Percentiles rank a stretch among this genome's conserved stretches.
Evolutionary conservation across 2,888 invertebrate genomes (phyloP).

Genomic region (Hemicrepidius hirtus): DNA sequence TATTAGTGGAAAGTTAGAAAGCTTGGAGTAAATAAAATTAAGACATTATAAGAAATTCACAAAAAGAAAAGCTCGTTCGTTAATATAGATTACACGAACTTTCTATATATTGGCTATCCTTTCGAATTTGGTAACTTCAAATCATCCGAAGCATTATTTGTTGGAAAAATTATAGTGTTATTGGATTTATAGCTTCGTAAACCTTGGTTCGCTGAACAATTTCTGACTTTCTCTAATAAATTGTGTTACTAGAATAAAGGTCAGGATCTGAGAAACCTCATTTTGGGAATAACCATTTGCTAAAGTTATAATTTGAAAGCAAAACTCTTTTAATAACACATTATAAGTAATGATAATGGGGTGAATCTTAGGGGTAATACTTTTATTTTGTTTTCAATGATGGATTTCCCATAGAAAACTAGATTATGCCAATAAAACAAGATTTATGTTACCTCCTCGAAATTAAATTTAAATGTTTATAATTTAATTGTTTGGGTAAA

Average conservation of each 20-base stretch:
- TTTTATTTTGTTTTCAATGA: too few species aligned
- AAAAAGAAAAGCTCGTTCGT: background rate
- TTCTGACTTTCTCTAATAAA: slow-evolving; percentile 1
- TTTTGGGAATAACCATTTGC: too few species aligned
- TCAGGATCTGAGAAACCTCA: background rate
- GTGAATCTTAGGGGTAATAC: too few species aligned
- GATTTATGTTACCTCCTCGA: too few species aligned
- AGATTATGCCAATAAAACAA: too few species aligned
- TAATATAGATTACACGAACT: background rate
- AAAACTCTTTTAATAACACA: too few species aligned
- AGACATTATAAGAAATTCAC: background rate
- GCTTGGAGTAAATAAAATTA: background rate
- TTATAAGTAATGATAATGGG: too few species aligned
- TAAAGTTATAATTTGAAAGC: too few species aligned
- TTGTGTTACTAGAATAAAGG: slow-evolving; percentile 7
- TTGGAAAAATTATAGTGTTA: slow-evolving; percentile 9
- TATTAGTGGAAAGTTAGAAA: background rate
- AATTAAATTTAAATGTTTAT: too few species aligned
- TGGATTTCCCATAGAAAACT: too few species aligned
- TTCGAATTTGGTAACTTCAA: slow-evolving; percentile 5
- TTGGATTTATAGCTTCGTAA: slow-evolving; percentile 5
- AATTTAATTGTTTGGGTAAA: too few species aligned
- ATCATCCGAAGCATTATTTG: slow-evolving; percentile 8
- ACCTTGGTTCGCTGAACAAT: background rate
- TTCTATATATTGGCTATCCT: slow-evolving; percentile 11